Base-by-base conservation (phyloP, 2,113 vertebrate species). In the Zapornia atra region DNA sequence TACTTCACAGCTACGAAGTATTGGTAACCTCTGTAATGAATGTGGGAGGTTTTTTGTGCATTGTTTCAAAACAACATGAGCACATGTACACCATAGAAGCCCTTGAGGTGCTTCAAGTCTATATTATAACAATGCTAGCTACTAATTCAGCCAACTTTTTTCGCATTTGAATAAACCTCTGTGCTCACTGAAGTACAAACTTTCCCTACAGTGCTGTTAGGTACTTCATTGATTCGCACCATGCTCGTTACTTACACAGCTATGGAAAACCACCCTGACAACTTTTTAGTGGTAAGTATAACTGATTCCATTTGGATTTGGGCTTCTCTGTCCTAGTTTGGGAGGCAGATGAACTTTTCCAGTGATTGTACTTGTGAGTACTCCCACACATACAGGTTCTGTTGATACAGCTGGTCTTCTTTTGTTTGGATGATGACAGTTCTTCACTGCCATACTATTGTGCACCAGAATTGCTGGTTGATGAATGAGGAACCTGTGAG, bases 21-120 rank as follows among this genome's bases (percentile, higher is more conserved):
- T 38, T 56, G 34, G 13, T 33, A 60, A 82, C 5, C 1, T 50
- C 40, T 90, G 5, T 34, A 85, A 72, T 5, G 48, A 25, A 46
- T 26, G 5, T 7, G 7, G 3, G 7, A 1, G 0, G 7, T 59
- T 71, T 68, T 12, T 26, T 51, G 50, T n/a, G 11, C 15, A 14
- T 38, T 77, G 3, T 40, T 93, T 34, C 65, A 68, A 48, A n/a
- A 87, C 91, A 71, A 10, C 3, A 21, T 7, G 10, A 26, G 22
- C 10, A 44, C 1, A 2, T 10, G 8, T 20, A n/a, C 6, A 13
- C 12, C 11, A 40, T 24, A 33, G 51, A 83, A 71, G 8, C 51
- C 20, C 19, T 84, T 60, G 75, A 29, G 3, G 8, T 60, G 10
- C 19, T 79, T 85, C 29, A 84, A 34, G 22, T 56, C 33, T 26